Conservation (phyloP, 2,113 vertebrate genomes). For the Leptosomus discolor region DNA sequence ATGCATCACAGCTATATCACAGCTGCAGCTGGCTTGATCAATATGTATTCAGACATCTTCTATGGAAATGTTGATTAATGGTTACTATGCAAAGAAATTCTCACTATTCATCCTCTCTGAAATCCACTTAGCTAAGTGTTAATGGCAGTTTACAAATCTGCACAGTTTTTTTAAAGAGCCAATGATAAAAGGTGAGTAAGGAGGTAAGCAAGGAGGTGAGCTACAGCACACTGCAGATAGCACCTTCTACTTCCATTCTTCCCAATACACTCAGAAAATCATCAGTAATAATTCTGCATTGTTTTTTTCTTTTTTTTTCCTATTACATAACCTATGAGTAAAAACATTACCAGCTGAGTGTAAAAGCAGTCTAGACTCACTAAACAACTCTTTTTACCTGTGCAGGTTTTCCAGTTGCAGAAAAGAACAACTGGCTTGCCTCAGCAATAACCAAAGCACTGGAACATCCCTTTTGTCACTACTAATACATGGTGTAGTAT, state of each 20-base stretch:
- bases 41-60: conserved; percentile 13
- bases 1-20: not conserved
- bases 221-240: not conserved
- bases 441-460: not conserved
- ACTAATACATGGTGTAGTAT: not conserved
- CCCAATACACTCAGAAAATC: not conserved
- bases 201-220: not conserved
- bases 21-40: conserved; percentile 46
- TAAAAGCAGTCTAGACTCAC: not conserved
- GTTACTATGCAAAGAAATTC: not conserved
- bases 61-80: not conserved
- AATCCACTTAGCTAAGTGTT: not conserved
- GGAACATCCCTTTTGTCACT: not conserved
- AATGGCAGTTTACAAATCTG: not conserved
- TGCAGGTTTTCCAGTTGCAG: not conserved
- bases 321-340: not conserved
- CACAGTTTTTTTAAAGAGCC: not conserved
- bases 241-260: not conserved
- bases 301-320: accelerated
- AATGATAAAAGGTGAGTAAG: not conserved
- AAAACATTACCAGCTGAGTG: not conserved
- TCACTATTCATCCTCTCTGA: not conserved
- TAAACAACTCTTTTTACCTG: not conserved
- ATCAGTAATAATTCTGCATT: not conserved
- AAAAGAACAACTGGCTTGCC: not conserved